A percentile compares a stretch with the other conserved stretches of the same genome.
Conservation (phyloP, 2,797 vertebrate genomes). For the Microctenopoma steveboyesi region DNA sequence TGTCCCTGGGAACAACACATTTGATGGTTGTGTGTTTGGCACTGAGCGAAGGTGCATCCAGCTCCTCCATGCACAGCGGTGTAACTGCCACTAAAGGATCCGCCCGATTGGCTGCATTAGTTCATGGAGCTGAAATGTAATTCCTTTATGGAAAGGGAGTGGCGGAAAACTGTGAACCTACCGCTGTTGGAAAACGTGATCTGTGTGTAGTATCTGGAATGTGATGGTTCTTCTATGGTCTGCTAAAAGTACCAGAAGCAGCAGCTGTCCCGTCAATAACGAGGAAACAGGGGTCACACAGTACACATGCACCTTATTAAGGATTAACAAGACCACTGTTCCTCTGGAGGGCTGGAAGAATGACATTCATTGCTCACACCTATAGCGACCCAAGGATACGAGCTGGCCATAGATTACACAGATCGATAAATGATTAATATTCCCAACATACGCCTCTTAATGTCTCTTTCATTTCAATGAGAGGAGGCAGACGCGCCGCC, state of each 20-base stretch:
- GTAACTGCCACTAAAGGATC: neutral
- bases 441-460: constrained; percentile 41
- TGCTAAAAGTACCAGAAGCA: constrained; percentile 10
- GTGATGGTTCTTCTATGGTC: constrained; percentile 6
- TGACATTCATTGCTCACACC: constrained; percentile 21
- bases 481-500: constrained; percentile 22
- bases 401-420: constrained; percentile 35
- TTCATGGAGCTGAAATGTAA: neutral
- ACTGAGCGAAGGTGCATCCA: too few relatives aligned
- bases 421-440: constrained; percentile 71
- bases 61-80: neutral
- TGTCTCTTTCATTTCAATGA: constrained; percentile 59
- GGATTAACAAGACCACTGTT: constrained; percentile 2
- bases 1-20: too few relatives aligned
- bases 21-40: too few relatives aligned
- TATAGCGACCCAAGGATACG: constrained; percentile 31
- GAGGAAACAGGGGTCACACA: constrained; percentile 2
- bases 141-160: neutral
- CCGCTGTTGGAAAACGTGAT: too few relatives aligned
- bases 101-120: constrained; percentile 7
- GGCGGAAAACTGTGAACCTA: neutral
- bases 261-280: constrained; percentile 17
- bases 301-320: constrained; percentile 15
- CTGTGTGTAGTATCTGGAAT: neutral
- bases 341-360: constrained; percentile 13